phyloP scores from a whole-genome alignment of 2,113 vertebrate species.

The Andinoacara biseriatus region DNA sequence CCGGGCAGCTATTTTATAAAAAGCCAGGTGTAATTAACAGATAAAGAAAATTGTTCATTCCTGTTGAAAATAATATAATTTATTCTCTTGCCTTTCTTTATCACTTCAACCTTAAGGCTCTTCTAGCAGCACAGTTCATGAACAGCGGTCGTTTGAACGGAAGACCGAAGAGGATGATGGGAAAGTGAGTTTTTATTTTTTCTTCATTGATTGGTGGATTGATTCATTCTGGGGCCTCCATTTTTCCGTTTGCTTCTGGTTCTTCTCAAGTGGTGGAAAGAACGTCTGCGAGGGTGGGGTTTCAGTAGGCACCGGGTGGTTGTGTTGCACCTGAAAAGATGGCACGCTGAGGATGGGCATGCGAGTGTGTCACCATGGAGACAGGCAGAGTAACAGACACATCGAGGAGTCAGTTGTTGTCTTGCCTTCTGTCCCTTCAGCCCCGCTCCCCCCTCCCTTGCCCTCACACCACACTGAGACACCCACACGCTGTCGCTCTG shows the following conservation, averaged over 20 bases:
- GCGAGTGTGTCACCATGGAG: conserved; percentile 55
- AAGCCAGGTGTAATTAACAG: conserved; percentile 1
- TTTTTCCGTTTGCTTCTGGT: conserved; percentile 20
- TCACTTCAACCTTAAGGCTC: conserved; percentile 75
- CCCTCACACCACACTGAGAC: conserved; percentile 34
- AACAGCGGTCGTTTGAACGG: conserved; percentile 87
- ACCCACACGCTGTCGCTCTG: conserved; percentile 35
- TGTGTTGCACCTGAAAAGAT: conserved; percentile 42
- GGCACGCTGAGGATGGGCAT: conserved; percentile 40
- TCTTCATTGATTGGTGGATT: neutral
- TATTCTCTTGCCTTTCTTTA: neutral
- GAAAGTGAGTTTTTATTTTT: conserved; percentile 82
- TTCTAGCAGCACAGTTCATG: conserved; percentile 74
- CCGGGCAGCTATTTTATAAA: neutral
- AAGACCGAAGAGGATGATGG: conserved; percentile 88
- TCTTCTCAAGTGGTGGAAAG: conserved; percentile 16
- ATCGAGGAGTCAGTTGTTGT: conserved; percentile 41
- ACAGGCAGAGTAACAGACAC: conserved; percentile 60
- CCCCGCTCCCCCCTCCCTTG: neutral
- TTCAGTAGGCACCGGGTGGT: neutral
- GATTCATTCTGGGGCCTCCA: neutral
- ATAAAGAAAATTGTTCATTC: neutral
- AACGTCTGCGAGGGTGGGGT: conserved; percentile 1
- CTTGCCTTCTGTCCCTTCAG: conserved; percentile 37
- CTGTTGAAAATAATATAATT: neutral